Conservation (phyloP, 2,797 vertebrate species). For the Coilia nasus region DNA sequence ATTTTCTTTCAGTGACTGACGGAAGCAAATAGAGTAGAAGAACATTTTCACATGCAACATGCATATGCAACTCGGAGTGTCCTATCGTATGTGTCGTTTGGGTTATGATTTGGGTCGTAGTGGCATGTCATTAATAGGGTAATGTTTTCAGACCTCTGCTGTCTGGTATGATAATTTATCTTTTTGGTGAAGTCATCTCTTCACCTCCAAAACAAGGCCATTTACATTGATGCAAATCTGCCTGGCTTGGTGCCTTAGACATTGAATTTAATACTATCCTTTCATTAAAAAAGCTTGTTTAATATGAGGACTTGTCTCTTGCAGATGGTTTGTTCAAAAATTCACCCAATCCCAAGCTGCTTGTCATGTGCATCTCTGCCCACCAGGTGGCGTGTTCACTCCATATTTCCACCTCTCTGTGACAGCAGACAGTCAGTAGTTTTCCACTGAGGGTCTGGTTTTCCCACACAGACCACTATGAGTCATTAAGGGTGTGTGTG, state of each 20-base stretch:
- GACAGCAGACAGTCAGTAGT: not conserved
- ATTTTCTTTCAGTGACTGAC: too few species aligned
- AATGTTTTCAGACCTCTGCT: conserved; percentile 19
- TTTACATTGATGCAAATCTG: conserved; percentile 38
- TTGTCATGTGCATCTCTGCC: not conserved
- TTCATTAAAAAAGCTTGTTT: not conserved
- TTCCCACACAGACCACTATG: not conserved
- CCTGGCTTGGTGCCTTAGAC: not conserved
- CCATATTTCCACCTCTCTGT: not conserved
- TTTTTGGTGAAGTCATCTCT: not conserved
- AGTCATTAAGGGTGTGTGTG: not conserved
- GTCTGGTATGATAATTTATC: not conserved
- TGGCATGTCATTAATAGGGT: not conserved
- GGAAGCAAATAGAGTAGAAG: too few species aligned
- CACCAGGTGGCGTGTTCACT: not conserved
- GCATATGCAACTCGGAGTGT: too few species aligned
- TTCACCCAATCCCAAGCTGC: too few species aligned
- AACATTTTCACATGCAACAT: too few species aligned
- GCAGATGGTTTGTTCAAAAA: not conserved
- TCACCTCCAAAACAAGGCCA: not conserved
- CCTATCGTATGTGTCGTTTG: too few species aligned
- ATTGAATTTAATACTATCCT: conserved; percentile 32
- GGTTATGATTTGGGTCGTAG: not conserved
- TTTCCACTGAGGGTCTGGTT: conserved; percentile 13
- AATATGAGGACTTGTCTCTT: not conserved